These are phyloP conservation scores for Nemotelus nigrinus DNA, from an alignment of 2,888 invertebrate species.

Conservation along the genomic window DNA sequence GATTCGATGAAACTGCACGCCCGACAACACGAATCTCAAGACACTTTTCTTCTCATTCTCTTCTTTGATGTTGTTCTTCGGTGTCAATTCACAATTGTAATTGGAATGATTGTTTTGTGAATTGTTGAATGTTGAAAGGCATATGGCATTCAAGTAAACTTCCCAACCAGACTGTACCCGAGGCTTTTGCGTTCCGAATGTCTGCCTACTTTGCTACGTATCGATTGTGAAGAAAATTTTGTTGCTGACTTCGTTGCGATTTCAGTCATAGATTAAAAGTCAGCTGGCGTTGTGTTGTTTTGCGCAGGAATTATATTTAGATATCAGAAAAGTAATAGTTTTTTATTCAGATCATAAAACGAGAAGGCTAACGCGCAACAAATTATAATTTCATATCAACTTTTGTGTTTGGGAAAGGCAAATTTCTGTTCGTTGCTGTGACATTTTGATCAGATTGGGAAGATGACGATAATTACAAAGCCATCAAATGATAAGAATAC, in stretches of 20 bases:
- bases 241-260: conserved; percentile 1
- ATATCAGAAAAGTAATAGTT: too few relatives aligned
- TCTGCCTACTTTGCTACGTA: not conserved
- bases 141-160: not conserved
- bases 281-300: conserved; percentile 14
- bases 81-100: conserved; percentile 33
- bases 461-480: conserved; percentile 85
- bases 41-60: conserved; percentile 29
- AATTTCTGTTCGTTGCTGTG: too few relatives aligned
- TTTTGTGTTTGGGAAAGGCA: not conserved
- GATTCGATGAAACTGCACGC: conserved; percentile 36
- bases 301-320: not conserved
- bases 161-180: not conserved
- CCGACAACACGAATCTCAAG: conserved; percentile 15
- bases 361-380: too few relatives aligned
- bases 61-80: conserved; percentile 12
- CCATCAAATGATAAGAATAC: conserved; percentile 77
- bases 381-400: not conserved
- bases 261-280: conserved; percentile 38
- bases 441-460: not conserved
- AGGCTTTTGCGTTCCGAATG: not conserved
- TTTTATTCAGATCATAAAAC: too few relatives aligned
- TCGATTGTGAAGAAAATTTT: not conserved
- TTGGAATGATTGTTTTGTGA: not conserved
- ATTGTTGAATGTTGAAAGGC: not conserved